phyloP scores from a whole-genome alignment of 37 sponge, comb jelly and placozoan genomes.

The Theonella swinhoei region DNA sequence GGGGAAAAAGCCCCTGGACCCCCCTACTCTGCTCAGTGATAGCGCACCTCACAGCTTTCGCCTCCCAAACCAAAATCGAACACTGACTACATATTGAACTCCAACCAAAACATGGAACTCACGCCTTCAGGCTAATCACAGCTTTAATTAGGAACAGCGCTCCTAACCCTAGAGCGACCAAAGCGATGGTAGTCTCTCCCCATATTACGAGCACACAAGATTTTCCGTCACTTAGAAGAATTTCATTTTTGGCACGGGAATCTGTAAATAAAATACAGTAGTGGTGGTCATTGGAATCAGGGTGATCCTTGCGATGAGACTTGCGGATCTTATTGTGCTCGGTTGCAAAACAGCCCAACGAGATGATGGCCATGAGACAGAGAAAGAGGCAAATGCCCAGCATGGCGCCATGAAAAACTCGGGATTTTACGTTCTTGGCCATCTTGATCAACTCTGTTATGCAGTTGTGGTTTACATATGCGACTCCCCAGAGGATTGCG shows the following conservation, averaged over 20 bases:
- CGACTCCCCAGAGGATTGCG: too few relatives aligned
- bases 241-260: background rate
- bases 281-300: background rate
- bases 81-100: too few relatives aligned
- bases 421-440: background rate
- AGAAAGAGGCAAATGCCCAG: background rate
- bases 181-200: background rate
- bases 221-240: background rate
- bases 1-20: too few relatives aligned
- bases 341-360: background rate
- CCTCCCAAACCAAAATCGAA: too few relatives aligned
- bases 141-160: background rate
- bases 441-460: too few relatives aligned
- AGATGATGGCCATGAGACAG: background rate
- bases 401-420: background rate
- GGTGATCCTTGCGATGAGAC: background rate
- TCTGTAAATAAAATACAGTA: conserved; percentile 21
- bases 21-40: too few relatives aligned
- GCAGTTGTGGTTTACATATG: too few relatives aligned
- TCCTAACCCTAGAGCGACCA: background rate
- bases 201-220: conserved; percentile 3
- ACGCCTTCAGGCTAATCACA: conserved; percentile 4
- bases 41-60: too few relatives aligned
- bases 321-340: background rate
- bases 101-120: too few relatives aligned